Percentiles rank a stretch among this genome's conserved stretches.
These are phyloP conservation scores for Chironomus riparius DNA, from an alignment of 2,888 invertebrate species.

Conservation along the genomic window DNA sequence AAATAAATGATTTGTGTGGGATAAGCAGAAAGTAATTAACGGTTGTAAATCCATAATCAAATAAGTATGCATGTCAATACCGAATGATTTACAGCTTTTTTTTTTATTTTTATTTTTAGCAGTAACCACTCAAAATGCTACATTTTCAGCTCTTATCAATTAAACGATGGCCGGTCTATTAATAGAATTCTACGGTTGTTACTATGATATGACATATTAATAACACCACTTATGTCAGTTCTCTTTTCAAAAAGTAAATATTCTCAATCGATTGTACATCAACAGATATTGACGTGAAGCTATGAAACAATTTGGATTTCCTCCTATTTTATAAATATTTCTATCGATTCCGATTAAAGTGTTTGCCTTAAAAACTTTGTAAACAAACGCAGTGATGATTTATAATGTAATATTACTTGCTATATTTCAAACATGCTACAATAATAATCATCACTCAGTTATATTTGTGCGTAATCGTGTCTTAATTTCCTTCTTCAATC, in stretches of 20 bases:
- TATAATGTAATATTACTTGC: background rate
- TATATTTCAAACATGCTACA: too few species aligned
- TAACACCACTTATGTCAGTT: background rate
- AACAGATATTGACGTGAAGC: background rate
- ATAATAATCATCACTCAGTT: too few species aligned
- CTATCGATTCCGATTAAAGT: background rate
- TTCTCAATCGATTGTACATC: background rate
- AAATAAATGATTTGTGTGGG: conserved; percentile 27
- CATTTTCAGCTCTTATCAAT: background rate
- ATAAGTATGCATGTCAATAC: too few species aligned
- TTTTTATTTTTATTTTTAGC: too few species aligned
- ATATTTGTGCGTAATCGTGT: too few species aligned
- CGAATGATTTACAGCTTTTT: too few species aligned
- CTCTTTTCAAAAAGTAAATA: background rate
- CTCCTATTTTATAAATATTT: too few species aligned
- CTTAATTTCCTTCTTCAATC: too few species aligned
- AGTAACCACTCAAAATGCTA: too few species aligned
- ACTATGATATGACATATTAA: background rate
- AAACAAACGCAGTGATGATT: background rate
- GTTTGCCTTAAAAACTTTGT: background rate
- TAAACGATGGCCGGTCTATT: background rate
- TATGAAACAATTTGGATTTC: too few species aligned
- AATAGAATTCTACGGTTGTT: background rate
- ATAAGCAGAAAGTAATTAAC: background rate
- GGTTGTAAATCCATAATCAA: too few species aligned